phyloP scores from a whole-genome alignment of 1,140 invertebrate species.

The Steinernema khuongi region DNA sequence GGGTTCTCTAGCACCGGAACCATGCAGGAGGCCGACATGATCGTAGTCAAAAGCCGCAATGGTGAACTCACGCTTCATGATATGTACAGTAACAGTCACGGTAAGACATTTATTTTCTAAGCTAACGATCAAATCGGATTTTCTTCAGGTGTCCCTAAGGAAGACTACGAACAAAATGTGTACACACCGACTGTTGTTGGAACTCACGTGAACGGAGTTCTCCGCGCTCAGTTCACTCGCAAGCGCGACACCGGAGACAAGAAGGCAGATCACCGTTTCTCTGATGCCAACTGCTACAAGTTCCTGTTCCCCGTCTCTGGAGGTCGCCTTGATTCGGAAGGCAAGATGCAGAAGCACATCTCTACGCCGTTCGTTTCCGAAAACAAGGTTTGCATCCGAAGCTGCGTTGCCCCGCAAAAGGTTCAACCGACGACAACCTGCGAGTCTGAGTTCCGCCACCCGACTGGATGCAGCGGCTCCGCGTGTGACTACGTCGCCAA shows the following conservation, averaged over 20 bases:
- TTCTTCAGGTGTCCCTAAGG: conserved; percentile 25
- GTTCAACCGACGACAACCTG: conserved; percentile 62
- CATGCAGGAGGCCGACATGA: conserved; percentile 52
- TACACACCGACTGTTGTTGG: conserved; percentile 29
- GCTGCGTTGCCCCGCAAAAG: conserved; percentile 50
- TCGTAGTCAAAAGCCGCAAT: conserved; percentile 42
- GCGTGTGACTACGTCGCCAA: conserved; percentile 54
- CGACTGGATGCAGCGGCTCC: conserved; percentile 41
- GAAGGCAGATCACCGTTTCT: conserved; percentile 49
- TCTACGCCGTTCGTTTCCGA: conserved; percentile 72
- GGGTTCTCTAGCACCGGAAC: conserved; percentile 74
- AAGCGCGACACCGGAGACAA: conserved; percentile 56
- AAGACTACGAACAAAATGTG: conserved; percentile 41
- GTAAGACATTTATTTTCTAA: too few relatives aligned
- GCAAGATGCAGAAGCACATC: conserved; percentile 77
- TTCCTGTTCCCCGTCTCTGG: conserved; percentile 59
- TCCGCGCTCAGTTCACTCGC: conserved; percentile 58
- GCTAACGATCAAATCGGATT: background rate
- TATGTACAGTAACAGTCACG: conserved; percentile 39
- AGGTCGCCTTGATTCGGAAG: conserved; percentile 59
- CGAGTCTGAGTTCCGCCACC: conserved; percentile 50
- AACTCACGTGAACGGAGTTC: conserved; percentile 51
- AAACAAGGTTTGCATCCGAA: conserved; percentile 73
- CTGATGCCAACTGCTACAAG: conserved; percentile 49
- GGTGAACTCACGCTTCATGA: conserved; percentile 42